Evolutionary conservation across 2,888 invertebrate species (phyloP), one percentile per base, ranked within the genome.

Genomic region (Drosophila anceps): DNA sequence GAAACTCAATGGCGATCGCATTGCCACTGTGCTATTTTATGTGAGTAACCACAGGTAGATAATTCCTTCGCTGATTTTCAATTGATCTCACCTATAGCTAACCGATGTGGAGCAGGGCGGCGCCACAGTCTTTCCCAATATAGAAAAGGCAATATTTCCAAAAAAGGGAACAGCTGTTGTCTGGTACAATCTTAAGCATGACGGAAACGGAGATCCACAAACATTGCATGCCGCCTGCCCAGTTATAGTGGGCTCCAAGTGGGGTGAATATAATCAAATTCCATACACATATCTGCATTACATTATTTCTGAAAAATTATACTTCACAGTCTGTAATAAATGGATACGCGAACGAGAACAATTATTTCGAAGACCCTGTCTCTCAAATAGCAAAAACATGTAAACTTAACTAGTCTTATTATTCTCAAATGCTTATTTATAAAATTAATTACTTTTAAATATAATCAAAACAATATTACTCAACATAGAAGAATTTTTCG

Each of bases 51-150:
- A 8, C 13, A 15, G 12, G 4, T 10, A 7, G 18, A 0, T 13
- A 29, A 1, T 12, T n/a, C 15, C 3, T 29, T 13, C 4, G 20
- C 9, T 27, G 10, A 29, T 10, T 31, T 33, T 9, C 6, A 24
- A 12, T 8, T 29, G 6, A 13, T 35, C 18, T 0, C 35, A 3
- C 27, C n/a, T n/a, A 57, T 82, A 99, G 98, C 97, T 99, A 96
- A 97, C 96, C 66, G 98, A 99, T 91, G 99, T 99, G 13, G 96
- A 97, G 35, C 98, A 98, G 92, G 99, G 99, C 0, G 99, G 99
- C 13, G 98, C 98, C 7, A 99, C 99, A 0, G 99, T 99, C 10
- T 99, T 99, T 93, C 98, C 98, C 0, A 95, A 96, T 77, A 94
- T 99, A 20, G 96, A 96, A 9, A 94, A 96, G 37, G 95, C 97